Evolutionary conservation across 2,113 vertebrate species (phyloP).

Genomic region (Lipotes vexillifer): DNA sequence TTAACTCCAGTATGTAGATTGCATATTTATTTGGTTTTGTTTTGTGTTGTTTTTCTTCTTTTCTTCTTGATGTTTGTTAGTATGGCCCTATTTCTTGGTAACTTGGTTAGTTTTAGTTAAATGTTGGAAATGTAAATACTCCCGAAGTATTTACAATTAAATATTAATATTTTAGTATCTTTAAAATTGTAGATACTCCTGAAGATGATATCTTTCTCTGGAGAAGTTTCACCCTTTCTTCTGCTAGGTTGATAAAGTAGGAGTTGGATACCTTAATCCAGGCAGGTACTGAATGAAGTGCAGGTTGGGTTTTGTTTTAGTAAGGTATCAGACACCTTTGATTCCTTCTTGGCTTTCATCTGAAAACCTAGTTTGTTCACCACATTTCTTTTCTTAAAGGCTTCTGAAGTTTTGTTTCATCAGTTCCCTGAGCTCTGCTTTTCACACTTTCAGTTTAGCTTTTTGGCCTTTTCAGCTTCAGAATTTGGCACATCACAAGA

Average conservation of each 20-base stretch:
- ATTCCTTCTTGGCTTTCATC: neutral
- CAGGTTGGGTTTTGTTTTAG: neutral
- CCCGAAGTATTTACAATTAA: neutral
- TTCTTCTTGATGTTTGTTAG: neutral
- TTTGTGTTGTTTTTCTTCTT: neutral
- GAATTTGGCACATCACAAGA: neutral
- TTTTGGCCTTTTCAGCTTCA: neutral
- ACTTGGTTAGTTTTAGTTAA: neutral
- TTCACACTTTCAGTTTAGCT: neutral
- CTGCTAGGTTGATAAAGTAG: neutral
- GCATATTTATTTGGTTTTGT: neutral
- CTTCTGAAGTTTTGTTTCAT: conserved; percentile 6
- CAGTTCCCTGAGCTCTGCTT: neutral
- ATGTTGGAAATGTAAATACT: neutral
- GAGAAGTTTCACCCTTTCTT: neutral
- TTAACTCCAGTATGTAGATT: neutral
- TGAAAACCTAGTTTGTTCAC: neutral
- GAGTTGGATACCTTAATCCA: neutral
- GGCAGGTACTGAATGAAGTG: neutral
- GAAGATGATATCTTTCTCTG: neutral
- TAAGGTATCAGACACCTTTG: neutral
- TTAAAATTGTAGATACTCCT: neutral
- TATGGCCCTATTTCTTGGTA: neutral
- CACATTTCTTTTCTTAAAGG: neutral
- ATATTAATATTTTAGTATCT: neutral